Percentiles rank a stretch among this genome's conserved stretches.
These are phyloP conservation scores for Drosophila nigritarsus DNA, from an alignment of 2,888 invertebrate species.

Conservation along the genomic window DNA sequence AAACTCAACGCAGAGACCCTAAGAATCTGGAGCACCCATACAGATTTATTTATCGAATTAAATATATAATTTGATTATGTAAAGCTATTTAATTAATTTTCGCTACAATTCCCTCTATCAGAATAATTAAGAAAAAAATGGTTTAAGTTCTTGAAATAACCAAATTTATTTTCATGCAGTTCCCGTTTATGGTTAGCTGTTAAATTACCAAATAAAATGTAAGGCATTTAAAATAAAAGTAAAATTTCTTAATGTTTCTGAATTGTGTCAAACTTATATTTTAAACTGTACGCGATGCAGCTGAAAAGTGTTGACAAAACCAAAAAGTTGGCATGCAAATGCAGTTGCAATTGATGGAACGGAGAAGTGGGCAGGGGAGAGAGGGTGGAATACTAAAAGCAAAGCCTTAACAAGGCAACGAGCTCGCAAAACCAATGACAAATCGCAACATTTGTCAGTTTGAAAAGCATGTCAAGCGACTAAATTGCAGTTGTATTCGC, in stretches of 20 bases:
- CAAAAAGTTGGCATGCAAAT: slow-evolving; percentile 45
- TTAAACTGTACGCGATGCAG: slow-evolving; percentile 5
- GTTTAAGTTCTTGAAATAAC: background rate
- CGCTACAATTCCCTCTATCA: no score
- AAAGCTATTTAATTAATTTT: background rate
- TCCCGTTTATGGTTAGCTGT: background rate
- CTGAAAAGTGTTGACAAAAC: background rate
- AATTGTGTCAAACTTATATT: background rate
- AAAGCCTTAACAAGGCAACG: slow-evolving; percentile 47
- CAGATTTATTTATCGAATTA: background rate
- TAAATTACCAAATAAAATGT: background rate
- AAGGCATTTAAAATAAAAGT: background rate
- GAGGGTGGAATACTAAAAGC: slow-evolving; percentile 19
- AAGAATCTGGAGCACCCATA: background rate
- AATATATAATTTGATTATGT: background rate
- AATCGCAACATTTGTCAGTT: slow-evolving; percentile 70
- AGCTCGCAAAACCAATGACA: slow-evolving; percentile 45
- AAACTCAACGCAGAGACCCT: background rate
- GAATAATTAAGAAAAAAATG: no score
- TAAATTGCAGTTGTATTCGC: slow-evolving; percentile 70
- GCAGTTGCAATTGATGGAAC: slow-evolving; percentile 14
- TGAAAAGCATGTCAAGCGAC: slow-evolving; percentile 74
- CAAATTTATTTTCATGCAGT: background rate
- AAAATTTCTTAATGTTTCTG: background rate
- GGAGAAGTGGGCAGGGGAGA: background rate